Evolutionary conservation across 2,113 vertebrate species (phyloP).

Genomic region (Alces alces): DNA sequence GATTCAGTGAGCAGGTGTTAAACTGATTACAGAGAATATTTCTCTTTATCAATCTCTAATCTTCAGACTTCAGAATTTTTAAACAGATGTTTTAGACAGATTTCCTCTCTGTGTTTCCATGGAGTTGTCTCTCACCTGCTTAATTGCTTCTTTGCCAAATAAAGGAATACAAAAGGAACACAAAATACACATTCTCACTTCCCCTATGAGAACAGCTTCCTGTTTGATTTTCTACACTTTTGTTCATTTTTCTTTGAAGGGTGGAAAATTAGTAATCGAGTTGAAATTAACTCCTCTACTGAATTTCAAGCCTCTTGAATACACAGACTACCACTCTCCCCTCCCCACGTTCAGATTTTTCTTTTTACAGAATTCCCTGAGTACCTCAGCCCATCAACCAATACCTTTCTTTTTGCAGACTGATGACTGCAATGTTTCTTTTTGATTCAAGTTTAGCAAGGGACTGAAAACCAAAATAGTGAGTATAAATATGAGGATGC

Average conservation of each 20-base stretch:
- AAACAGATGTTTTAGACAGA: constrained; percentile 60
- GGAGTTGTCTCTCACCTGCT: constrained; percentile 50
- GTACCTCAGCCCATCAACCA: neutral
- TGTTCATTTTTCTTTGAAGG: constrained; percentile 11
- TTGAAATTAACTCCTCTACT: neutral
- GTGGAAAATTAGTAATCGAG: neutral
- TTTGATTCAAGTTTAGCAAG: neutral
- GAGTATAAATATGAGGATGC: neutral
- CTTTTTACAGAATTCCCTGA: neutral
- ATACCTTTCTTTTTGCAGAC: neutral
- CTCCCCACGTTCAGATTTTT: neutral
- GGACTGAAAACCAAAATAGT: neutral
- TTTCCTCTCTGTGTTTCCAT: constrained; percentile 25
- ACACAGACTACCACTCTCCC: fast-evolving
- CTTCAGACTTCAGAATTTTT: constrained; percentile 45
- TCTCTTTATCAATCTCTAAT: constrained; percentile 37
- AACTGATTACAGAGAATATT: constrained; percentile 5
- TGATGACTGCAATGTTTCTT: neutral
- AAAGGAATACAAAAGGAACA: neutral
- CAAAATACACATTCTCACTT: neutral
- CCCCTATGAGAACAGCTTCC: neutral
- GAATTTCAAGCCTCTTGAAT: neutral
- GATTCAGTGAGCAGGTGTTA: constrained; percentile 45
- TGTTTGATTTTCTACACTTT: neutral
- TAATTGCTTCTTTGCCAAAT: constrained; percentile 43